Evolutionary conservation across 92 coral and sea anemone genomes (phyloP).

Genomic region (Virgularia gustaviana): DNA sequence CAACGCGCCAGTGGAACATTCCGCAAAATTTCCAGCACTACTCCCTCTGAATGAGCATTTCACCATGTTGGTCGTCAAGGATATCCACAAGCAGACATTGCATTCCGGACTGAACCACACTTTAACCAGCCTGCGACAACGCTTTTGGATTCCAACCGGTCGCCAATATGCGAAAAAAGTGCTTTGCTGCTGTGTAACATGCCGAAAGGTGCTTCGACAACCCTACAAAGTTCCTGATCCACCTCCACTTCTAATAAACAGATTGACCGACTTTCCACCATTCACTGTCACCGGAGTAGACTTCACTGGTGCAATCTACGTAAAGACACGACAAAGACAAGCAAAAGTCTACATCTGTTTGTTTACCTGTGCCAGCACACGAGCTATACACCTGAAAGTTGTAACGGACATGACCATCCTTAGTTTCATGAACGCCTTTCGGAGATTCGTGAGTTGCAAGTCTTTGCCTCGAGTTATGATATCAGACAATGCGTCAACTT

Average conservation of each 20-base stretch:
- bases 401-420: conserved; percentile 45
- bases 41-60: conserved; percentile 7
- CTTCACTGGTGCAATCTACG: conserved; percentile 49
- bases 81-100: background rate
- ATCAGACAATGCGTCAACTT: conserved; percentile 60
- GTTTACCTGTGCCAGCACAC: conserved; percentile 54
- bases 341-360: conserved; percentile 51
- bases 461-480: conserved; percentile 58
- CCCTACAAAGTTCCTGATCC: background rate
- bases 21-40: conserved; percentile 6
- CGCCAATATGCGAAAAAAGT: conserved; percentile 9
- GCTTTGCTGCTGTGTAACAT: conserved; percentile 6
- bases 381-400: conserved; percentile 60
- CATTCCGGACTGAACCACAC: conserved; percentile 6
- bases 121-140: conserved; percentile 2
- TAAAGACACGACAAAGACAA: background rate
- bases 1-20: conserved; percentile 8
- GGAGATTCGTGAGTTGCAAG: conserved; percentile 52
- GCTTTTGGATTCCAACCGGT: conserved; percentile 11
- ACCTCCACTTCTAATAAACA: too few relatives aligned
- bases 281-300: conserved; percentile 59
- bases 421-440: conserved; percentile 51
- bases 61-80: conserved; percentile 1
- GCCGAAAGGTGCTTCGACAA: background rate
- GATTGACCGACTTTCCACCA: too few relatives aligned